These are phyloP conservation scores for Epizoanthus illoricatus DNA, from an alignment of 92 coral and sea anemone species.

Conservation along the genomic window DNA sequence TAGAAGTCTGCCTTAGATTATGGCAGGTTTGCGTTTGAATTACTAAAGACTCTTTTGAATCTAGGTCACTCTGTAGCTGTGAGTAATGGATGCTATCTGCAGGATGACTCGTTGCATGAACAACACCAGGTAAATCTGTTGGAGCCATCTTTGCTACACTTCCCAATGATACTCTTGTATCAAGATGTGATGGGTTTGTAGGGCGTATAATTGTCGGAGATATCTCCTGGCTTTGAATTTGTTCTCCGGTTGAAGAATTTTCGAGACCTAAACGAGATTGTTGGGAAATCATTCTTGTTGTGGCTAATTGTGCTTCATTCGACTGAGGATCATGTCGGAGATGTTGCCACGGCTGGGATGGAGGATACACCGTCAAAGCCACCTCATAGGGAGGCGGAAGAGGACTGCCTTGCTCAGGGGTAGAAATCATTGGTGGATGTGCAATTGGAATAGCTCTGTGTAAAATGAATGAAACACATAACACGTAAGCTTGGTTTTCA, in stretches of 20 bases:
- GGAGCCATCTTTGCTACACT: not conserved
- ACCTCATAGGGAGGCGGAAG: constrained; percentile 30
- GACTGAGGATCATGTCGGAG: constrained; percentile 3
- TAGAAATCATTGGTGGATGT: not conserved
- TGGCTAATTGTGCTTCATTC: not conserved
- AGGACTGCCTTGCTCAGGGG: not conserved
- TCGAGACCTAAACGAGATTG: too few species aligned
- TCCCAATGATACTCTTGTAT: not conserved
- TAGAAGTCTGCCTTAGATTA: too few species aligned
- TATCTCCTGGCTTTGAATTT: not conserved
- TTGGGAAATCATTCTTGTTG: not conserved
- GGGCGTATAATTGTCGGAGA: not conserved
- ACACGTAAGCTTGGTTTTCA: too few species aligned
- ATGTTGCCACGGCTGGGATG: constrained; percentile 34
- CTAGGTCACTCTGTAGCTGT: too few species aligned
- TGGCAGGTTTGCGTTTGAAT: too few species aligned
- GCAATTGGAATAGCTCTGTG: not conserved
- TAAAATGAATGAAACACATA: not conserved
- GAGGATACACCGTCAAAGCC: constrained; percentile 31
- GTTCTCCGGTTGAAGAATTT: not conserved
- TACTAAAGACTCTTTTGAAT: too few species aligned
- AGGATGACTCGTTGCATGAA: too few species aligned
- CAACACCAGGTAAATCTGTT: too few species aligned
- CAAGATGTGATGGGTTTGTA: not conserved
- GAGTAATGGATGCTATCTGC: too few species aligned